These are phyloP conservation scores for Podilymbus podiceps DNA, from an alignment of 2,113 vertebrate genomes.

Conservation along the genomic window DNA sequence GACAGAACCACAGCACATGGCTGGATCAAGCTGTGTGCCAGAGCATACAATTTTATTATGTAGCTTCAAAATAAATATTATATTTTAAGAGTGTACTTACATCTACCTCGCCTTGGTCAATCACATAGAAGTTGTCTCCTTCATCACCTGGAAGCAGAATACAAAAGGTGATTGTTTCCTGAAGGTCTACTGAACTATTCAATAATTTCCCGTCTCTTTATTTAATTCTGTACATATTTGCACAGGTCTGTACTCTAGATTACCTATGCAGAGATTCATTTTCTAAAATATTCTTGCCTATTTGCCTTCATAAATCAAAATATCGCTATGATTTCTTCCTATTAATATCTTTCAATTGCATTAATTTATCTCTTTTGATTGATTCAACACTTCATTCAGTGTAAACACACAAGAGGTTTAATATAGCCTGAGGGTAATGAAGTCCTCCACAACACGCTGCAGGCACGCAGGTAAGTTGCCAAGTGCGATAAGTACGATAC, in stretches of 20 bases:
- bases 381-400: slow-evolving; percentile 5
- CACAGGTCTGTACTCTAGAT: not conserved
- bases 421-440: not conserved
- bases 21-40: not conserved
- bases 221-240: slow-evolving; percentile 32
- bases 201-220: not conserved
- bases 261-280: not conserved
- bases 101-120: slow-evolving; percentile 96
- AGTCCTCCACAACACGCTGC: not conserved
- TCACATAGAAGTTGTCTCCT: slow-evolving; percentile 98
- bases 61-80: not conserved
- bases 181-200: not conserved
- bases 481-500: not conserved
- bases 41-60: not conserved
- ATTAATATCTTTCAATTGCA: not conserved
- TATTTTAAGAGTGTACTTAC: slow-evolving; percentile 69
- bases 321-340: not conserved
- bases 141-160: slow-evolving; percentile 84
- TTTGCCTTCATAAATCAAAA: slow-evolving; percentile 3
- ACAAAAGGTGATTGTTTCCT: slow-evolving; percentile 27
- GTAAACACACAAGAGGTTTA: slow-evolving; percentile 1
- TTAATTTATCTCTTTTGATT: slow-evolving; percentile 22
- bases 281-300: not conserved
- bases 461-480: slow-evolving; percentile 51
- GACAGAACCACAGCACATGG: not conserved